Base-by-base conservation (phyloP, 2,888 invertebrate species). In the Aphidoletes aphidimyza region DNA sequence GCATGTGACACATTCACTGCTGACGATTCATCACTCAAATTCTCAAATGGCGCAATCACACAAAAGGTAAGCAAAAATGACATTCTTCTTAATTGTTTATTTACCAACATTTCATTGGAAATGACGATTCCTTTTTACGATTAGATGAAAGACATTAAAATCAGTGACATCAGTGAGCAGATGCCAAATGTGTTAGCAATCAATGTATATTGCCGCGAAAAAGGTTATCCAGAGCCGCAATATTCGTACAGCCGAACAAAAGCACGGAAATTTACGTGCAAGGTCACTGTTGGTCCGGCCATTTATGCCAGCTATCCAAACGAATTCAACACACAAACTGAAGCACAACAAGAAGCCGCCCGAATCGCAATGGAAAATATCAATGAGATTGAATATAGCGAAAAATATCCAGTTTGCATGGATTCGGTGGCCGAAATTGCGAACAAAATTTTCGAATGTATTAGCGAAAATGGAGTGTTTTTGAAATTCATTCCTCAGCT, bases 391-490 rank as follows among this genome's bases (percentile, higher is more conserved):
- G 87, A 89, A 84, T 86, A 87, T 83, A 86, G 87, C 17, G 86
- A 87, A 0, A 87, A 87, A 17, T 86, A 89, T 39, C 87, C 89
- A 0, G 83, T 87, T 0, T 88, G 88, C 84, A 86, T 87, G 0
- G 87, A 89, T 30, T 87, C 87, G 8, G 88, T 89, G 42, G 84
- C 86, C 0, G 89, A 90, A 30, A 86, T 90, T 9, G 87, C 88
- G 0, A 86, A 88, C 39, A 87, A 88, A 45, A 87, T 90, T 0
- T 89, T 87, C 84, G 86, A 88, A 0, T 89, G 88, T 85, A 83
- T 90, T 22, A 91, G 91, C 87, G 91, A 92, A 83, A 91, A 92
- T 85, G 94, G 94, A 19, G 89, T 94, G 30, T 92, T 93, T 90
- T 92, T 91, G 8, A 91, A 89, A 86, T 91, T 91, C 84, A 90